These are phyloP conservation scores for Ceratotherium simum DNA, from an alignment of 2,113 vertebrate species.

Conservation along the genomic window DNA sequence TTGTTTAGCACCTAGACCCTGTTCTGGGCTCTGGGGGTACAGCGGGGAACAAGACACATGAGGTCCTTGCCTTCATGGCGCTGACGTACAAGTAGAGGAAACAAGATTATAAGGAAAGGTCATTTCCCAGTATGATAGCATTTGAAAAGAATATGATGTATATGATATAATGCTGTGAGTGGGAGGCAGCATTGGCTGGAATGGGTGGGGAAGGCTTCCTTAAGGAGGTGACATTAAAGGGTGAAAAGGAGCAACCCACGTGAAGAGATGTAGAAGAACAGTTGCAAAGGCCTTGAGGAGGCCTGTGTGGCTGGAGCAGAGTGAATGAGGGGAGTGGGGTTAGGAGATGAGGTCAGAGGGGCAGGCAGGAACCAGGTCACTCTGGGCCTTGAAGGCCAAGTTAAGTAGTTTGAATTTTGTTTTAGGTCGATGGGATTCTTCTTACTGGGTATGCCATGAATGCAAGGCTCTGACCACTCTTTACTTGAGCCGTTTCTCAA, in stretches of 20 bases:
- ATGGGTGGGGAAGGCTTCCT: neutral
- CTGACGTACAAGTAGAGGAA: neutral
- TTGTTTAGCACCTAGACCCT: neutral
- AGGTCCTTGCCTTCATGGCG: too few species aligned
- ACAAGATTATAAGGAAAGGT: neutral
- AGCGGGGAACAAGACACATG: neutral
- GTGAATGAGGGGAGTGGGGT: fast-evolving
- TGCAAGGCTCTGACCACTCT: neutral
- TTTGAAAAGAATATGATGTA: neutral
- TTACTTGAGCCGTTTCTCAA: neutral
- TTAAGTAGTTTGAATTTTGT: neutral
- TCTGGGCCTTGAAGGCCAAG: neutral
- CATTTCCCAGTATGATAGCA: fast-evolving
- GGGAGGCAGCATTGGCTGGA: fast-evolving
- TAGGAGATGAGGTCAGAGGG: neutral
- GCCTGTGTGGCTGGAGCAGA: neutral
- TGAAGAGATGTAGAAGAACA: neutral
- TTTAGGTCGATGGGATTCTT: neutral
- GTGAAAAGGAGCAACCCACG: neutral
- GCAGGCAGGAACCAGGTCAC: neutral
- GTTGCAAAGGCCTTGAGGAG: too few species aligned
- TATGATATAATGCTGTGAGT: fast-evolving
- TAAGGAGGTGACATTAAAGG: neutral
- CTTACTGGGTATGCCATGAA: fast-evolving
- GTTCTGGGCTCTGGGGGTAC: neutral